Percentiles rank a stretch among this genome's conserved stretches.
phyloP scores from a whole-genome alignment of 2,888 invertebrate genomes.

The Drosophila kambysellisi region DNA sequence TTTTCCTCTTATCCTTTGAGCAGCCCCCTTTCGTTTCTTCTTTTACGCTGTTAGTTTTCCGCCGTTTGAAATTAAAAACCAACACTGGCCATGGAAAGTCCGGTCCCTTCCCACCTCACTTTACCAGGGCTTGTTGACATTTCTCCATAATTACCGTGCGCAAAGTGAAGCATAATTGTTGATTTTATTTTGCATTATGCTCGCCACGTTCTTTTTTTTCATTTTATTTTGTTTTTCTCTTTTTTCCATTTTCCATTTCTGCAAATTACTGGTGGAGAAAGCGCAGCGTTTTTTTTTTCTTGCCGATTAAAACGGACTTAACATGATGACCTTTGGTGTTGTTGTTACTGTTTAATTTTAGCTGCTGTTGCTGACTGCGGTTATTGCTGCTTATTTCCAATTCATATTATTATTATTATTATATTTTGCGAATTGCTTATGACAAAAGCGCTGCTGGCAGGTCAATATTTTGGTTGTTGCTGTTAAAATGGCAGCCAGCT shows the following conservation, averaged over 20 bases:
- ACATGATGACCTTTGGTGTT: neutral
- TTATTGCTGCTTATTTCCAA: no score
- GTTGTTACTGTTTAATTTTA: neutral
- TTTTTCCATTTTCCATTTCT: slow-evolving; percentile 2
- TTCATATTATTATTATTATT: no score
- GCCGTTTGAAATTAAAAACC: slow-evolving; percentile 80
- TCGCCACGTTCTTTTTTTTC: slow-evolving; percentile 30
- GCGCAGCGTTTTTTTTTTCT: neutral
- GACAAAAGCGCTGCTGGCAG: no score
- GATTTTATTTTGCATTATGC: slow-evolving; percentile 75
- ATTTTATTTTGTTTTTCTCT: slow-evolving; percentile 10
- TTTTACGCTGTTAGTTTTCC: slow-evolving; percentile 40
- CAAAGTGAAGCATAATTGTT: slow-evolving; percentile 76
- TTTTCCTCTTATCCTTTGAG: slow-evolving; percentile 79
- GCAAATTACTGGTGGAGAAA: slow-evolving; percentile 36
- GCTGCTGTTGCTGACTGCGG: neutral
- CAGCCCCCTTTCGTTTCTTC: slow-evolving; percentile 28
- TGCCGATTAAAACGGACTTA: neutral
- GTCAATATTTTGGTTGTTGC: neutral
- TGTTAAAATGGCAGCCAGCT: neutral
- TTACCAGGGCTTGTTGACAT: slow-evolving; percentile 71
- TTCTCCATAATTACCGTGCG: slow-evolving; percentile 80
- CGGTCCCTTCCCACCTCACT: slow-evolving; percentile 73
- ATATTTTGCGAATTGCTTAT: no score
- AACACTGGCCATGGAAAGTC: slow-evolving; percentile 71